Evolutionary conservation across 2,113 vertebrate genomes (phyloP).

Genomic region (Sylvilagus bachmani): DNA sequence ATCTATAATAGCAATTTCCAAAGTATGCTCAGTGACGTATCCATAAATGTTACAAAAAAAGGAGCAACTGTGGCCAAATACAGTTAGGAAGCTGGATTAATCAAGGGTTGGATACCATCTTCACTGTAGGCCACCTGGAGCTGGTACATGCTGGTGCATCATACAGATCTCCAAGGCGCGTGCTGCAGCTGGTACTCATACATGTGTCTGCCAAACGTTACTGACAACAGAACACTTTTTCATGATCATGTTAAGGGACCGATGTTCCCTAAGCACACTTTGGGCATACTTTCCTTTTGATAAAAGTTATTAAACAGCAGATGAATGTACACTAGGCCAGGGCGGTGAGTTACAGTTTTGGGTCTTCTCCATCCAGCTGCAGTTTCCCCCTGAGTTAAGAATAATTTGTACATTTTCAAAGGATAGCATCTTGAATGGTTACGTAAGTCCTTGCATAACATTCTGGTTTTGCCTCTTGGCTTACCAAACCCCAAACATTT

Average conservation of each 20-base stretch:
- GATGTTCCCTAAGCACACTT: not conserved
- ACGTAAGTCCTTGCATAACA: slow-evolving; percentile 38
- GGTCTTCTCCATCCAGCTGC: not conserved
- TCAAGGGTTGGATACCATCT: not conserved
- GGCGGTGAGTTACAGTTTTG: not conserved
- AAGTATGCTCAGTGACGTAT: not conserved
- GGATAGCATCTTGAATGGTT: slow-evolving; percentile 43
- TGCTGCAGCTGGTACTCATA: not conserved
- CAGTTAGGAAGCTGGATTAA: not conserved
- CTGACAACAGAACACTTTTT: not conserved
- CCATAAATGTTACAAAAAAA: not conserved
- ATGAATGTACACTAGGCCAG: not conserved
- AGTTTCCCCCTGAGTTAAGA: not conserved
- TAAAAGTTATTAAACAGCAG: slow-evolving; percentile 24
- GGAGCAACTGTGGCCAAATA: not conserved
- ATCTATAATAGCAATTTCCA: not conserved
- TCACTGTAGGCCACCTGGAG: not conserved
- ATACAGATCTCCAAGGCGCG: not conserved
- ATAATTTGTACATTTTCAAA: slow-evolving; percentile 7
- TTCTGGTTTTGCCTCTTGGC: slow-evolving; percentile 53
- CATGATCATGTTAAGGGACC: not conserved
- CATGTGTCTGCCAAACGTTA: not conserved
- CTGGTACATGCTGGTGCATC: not conserved
- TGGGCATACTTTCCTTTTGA: slow-evolving; percentile 30
- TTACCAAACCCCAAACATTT: slow-evolving; percentile 55